Percentiles rank a stretch among this genome's conserved stretches.
Evolutionary conservation across 2,888 invertebrate species (phyloP).

Genomic region (Cataglyphis livida): DNA sequence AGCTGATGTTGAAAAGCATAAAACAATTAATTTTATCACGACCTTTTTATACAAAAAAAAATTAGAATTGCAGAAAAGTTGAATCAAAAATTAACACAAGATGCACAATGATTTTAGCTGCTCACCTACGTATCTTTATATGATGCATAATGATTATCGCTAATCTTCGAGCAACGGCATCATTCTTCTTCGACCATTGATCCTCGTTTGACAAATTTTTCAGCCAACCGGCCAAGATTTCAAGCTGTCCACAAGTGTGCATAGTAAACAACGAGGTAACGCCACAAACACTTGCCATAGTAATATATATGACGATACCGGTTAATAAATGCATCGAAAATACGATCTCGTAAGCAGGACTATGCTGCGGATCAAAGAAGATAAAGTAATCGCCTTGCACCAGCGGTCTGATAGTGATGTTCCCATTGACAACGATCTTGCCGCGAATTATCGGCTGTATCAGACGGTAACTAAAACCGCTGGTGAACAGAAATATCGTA

Average conservation of each 20-base stretch:
- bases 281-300: constrained; percentile 53
- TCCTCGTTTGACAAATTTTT: constrained; percentile 40
- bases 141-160: constrained; percentile 50
- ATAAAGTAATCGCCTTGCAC: constrained; percentile 66
- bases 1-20: neutral
- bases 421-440: constrained; percentile 35
- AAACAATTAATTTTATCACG: neutral
- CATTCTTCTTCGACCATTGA: neutral
- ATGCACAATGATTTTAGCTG: neutral
- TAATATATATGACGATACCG: constrained; percentile 52
- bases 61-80: neutral
- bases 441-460: constrained; percentile 34
- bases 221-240: constrained; percentile 59
- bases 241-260: constrained; percentile 71
- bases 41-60: neutral
- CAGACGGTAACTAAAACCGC: constrained; percentile 44
- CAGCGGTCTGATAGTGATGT: constrained; percentile 64
- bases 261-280: constrained; percentile 62
- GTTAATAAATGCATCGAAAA: constrained; percentile 54
- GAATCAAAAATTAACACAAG: neutral
- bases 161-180: neutral
- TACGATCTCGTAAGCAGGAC: constrained; percentile 65
- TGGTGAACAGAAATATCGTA: constrained; percentile 56
- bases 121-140: constrained; percentile 51
- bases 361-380: constrained; percentile 60